Evolutionary conservation across 2,113 vertebrate species (phyloP).

Genomic region (Lampris incognitus): DNA sequence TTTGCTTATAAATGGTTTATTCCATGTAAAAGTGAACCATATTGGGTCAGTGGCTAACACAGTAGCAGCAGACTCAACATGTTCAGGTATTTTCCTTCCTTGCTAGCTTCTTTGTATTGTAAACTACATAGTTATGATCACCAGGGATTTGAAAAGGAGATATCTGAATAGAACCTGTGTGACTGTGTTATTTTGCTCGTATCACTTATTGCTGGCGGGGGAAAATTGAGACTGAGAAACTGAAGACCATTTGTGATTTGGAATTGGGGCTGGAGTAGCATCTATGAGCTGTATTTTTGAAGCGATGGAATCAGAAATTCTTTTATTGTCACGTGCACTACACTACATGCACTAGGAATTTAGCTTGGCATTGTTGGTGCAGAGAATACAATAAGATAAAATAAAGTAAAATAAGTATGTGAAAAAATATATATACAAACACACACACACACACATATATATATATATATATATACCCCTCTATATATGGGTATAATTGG

Average conservation of each 20-base stretch:
- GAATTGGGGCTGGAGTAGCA: not conserved
- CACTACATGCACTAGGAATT: too few species aligned
- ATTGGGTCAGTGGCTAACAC: not conserved
- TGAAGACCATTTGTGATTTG: not conserved
- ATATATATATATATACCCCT: too few species aligned
- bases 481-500: too few species aligned
- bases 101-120: not conserved
- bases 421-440: too few species aligned
- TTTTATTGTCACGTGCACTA: too few species aligned
- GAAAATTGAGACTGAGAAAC: not conserved
- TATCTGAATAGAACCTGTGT: not conserved
- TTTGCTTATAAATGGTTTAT: not conserved
- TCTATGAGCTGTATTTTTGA: not conserved
- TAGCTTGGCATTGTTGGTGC: too few species aligned
- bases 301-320: too few species aligned
- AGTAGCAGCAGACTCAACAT: not conserved
- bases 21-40: not conserved
- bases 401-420: too few species aligned
- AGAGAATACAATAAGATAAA: too few species aligned
- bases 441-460: too few species aligned
- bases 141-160: not conserved
- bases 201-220: not conserved
- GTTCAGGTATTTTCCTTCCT: not conserved
- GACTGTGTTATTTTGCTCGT: not conserved
- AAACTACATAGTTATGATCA: not conserved